Percentiles rank a stretch among this genome's conserved stretches.
phyloP scores from a whole-genome alignment of 2,888 invertebrate genomes.

The Torymus aiolomorphi region DNA sequence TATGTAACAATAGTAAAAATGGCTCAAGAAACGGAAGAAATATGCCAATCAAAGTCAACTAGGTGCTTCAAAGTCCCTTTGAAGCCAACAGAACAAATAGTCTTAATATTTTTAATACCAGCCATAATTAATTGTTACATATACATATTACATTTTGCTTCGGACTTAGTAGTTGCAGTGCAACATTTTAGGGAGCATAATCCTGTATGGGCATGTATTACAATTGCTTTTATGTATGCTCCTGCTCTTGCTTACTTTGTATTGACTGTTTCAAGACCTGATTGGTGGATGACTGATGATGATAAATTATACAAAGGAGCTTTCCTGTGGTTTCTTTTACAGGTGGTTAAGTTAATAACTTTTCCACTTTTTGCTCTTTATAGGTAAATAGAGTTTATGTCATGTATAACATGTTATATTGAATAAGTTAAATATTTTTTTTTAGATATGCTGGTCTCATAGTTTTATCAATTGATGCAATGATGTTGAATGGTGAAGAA shows the following conservation, averaged over 20 bases:
- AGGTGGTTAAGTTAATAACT: constrained; percentile 68
- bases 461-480: constrained; percentile 86
- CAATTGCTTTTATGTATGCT: constrained; percentile 70
- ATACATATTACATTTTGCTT: constrained; percentile 82
- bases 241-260: constrained; percentile 73
- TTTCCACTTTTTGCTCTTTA: constrained; percentile 72
- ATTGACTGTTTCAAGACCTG: constrained; percentile 72
- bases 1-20: constrained; percentile 56
- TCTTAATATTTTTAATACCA: constrained; percentile 78
- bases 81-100: constrained; percentile 76
- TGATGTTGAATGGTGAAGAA: constrained; percentile 79
- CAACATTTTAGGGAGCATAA: constrained; percentile 81
- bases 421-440: not conserved
- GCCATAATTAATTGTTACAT: constrained; percentile 79
- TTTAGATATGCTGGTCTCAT: constrained; percentile 82
- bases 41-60: constrained; percentile 65
- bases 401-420: not conserved
- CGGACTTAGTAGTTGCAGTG: constrained; percentile 81
- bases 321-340: constrained; percentile 68
- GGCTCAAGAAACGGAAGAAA: constrained; percentile 60
- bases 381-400: constrained; percentile 62
- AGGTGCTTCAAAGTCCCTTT: constrained; percentile 69
- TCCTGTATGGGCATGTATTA: constrained; percentile 76
- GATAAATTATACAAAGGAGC: constrained; percentile 69
- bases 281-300: constrained; percentile 74